Conservation (phyloP, 2,113 vertebrate species). For the Malurus melanocephalus region DNA sequence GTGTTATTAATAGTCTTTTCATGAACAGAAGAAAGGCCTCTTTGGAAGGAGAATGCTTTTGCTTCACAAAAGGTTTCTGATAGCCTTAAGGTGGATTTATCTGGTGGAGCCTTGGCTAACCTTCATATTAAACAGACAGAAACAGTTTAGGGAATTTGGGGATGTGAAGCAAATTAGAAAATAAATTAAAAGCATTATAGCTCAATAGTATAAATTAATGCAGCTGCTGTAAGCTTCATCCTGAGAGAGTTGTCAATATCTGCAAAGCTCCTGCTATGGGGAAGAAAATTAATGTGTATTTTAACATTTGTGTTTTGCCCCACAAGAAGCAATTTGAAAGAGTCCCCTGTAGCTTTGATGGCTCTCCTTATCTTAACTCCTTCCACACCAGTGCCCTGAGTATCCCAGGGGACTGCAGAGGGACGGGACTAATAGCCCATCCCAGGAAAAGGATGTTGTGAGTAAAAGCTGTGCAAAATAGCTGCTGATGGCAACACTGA, state of each 20-base stretch:
- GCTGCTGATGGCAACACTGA: not conserved
- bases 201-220: conserved; percentile 66
- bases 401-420: not conserved
- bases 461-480: not conserved
- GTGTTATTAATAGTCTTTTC: conserved; percentile 71
- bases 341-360: conserved; percentile 39
- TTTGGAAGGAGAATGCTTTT: conserved; percentile 59
- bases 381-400: conserved; percentile 10
- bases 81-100: conserved; percentile 72
- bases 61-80: conserved; percentile 67
- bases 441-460: not conserved
- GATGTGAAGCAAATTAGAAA: conserved; percentile 68
- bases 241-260: conserved; percentile 68
- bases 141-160: conserved; percentile 65
- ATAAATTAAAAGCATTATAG: conserved; percentile 70
- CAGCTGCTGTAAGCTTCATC: conserved; percentile 54
- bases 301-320: conserved; percentile 41
- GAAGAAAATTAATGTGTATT: conserved; percentile 52
- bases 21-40: conserved; percentile 67
- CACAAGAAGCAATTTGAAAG: conserved; percentile 38
- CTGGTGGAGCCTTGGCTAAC: conserved; percentile 60
- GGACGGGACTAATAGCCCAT: not conserved
- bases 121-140: conserved; percentile 62
- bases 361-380: conserved; percentile 48
- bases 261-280: conserved; percentile 44